Percentiles rank a stretch among this genome's conserved stretches.
These are phyloP conservation scores for Elymnias hypermnestra DNA, from an alignment of 1,140 invertebrate species.

Conservation along the genomic window DNA sequence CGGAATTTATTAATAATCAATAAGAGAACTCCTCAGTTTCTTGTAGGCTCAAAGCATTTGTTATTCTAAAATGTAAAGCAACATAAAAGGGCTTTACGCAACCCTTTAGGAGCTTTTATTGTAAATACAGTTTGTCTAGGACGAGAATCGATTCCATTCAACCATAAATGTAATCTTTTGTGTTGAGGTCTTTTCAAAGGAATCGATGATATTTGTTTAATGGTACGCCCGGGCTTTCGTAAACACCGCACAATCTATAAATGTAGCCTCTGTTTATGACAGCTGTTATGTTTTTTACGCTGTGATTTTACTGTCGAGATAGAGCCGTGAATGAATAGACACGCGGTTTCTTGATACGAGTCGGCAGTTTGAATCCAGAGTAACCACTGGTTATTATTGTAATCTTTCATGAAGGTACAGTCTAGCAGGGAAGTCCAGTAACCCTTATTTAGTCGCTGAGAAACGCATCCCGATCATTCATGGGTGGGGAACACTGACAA, in stretches of 20 bases:
- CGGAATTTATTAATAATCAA: too few relatives aligned
- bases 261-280: not conserved
- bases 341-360: too few relatives aligned
- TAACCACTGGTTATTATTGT: too few relatives aligned
- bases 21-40: too few relatives aligned
- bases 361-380: too few relatives aligned
- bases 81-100: not conserved
- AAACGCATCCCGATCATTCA: too few relatives aligned
- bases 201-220: slow-evolving; percentile 10
- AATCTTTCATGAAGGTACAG: too few relatives aligned
- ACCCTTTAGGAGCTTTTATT: slow-evolving; percentile 3
- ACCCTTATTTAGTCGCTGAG: too few relatives aligned
- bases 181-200: not conserved
- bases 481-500: too few relatives aligned
- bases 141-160: slow-evolving; percentile 3
- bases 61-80: not conserved
- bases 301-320: too few relatives aligned
- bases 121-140: slow-evolving; percentile 4
- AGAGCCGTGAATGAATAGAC: too few relatives aligned
- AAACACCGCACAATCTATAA: slow-evolving; percentile 4
- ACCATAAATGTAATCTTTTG: slow-evolving; percentile 10
- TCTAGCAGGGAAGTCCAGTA: too few relatives aligned
- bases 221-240: not conserved
- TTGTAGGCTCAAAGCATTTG: not conserved
- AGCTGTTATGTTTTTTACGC: not conserved